phyloP scores from a whole-genome alignment of 2,888 invertebrate genomes.

The Mantis religiosa region DNA sequence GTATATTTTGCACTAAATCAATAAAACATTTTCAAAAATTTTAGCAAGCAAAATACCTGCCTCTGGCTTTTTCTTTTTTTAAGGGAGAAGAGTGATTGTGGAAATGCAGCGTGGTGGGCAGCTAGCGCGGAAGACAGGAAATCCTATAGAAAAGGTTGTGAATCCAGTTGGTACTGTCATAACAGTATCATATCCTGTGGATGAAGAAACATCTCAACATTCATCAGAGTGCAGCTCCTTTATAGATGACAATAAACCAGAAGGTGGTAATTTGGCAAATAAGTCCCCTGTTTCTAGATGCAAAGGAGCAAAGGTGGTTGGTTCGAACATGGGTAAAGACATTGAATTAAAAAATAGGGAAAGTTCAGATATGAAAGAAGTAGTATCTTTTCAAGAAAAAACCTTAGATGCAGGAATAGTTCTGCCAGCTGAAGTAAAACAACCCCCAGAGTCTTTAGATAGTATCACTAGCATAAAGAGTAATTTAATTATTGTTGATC shows the following conservation, averaged over 20 bases:
- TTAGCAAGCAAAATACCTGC: constrained; percentile 52
- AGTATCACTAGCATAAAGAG: neutral
- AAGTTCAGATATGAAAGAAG: neutral
- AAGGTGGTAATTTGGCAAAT: neutral
- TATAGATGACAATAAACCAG: neutral
- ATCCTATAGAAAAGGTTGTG: constrained; percentile 62
- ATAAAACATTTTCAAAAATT: constrained; percentile 34
- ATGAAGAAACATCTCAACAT: neutral
- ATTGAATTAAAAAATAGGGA: neutral
- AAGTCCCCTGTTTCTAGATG: neutral
- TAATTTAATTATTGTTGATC: neutral
- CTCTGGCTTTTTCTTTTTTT: constrained; percentile 76
- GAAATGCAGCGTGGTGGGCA: constrained; percentile 45
- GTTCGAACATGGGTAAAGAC: neutral
- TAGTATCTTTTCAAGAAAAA: neutral
- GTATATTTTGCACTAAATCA: neutral
- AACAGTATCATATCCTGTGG: constrained; percentile 41
- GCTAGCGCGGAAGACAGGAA: constrained; percentile 32
- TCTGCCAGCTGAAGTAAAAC: neutral
- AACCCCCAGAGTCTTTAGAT: neutral
- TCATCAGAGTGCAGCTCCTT: neutral
- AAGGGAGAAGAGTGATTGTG: constrained; percentile 54
- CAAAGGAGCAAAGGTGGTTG: neutral
- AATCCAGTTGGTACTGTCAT: constrained; percentile 73
- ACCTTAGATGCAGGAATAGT: neutral